phyloP scores from a whole-genome alignment of 2,113 vertebrate species.

The Myrmecobius fasciatus region DNA sequence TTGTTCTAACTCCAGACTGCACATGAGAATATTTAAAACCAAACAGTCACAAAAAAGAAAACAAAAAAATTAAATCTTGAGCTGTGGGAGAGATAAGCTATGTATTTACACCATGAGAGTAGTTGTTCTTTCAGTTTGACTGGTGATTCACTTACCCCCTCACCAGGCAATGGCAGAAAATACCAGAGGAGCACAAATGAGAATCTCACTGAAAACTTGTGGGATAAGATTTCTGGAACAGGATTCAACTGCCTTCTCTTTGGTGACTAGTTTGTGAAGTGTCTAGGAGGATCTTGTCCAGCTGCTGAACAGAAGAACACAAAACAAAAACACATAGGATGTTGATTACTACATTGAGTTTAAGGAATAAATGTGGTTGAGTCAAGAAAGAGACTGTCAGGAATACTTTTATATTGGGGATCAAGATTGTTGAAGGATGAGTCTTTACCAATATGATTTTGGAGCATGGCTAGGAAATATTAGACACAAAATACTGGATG shows the following conservation, averaged over 20 bases:
- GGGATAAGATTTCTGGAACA: neutral
- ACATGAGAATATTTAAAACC: neutral
- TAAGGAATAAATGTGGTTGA: neutral
- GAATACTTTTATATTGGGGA: neutral
- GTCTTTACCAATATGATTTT: neutral
- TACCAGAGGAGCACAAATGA: neutral
- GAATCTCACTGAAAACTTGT: neutral
- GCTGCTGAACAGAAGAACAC: neutral
- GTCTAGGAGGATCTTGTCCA: neutral
- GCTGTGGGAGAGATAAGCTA: neutral
- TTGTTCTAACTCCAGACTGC: neutral
- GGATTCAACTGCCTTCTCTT: neutral
- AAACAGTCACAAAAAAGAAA: neutral
- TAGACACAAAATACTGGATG: neutral
- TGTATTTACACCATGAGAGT: neutral
- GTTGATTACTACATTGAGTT: neutral
- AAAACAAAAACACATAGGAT: neutral
- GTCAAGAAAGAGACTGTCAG: neutral
- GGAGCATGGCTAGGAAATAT: neutral
- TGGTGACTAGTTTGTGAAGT: neutral
- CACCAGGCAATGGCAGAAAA: neutral
- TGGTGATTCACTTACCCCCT: neutral
- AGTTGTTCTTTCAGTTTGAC: neutral
- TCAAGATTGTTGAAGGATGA: neutral
- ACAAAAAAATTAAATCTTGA: neutral